Conservation (phyloP, 2,888 invertebrate genomes). For the Thalpophila matura region DNA sequence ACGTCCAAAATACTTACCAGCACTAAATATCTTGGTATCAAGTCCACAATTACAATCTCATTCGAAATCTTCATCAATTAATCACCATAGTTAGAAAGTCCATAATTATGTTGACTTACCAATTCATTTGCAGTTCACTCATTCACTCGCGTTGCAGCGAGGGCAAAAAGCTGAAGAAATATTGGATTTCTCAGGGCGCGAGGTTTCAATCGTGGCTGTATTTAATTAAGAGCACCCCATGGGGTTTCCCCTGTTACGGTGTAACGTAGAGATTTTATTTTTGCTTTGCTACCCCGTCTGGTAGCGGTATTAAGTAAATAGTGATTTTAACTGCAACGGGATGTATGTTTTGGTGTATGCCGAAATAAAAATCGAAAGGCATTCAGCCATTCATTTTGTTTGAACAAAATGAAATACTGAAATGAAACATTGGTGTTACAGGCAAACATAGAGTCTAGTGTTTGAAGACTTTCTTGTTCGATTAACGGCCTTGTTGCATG, state of each 20-base stretch:
- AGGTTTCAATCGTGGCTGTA: constrained; percentile 84
- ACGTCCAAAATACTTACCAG: too few relatives aligned
- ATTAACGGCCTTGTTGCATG: too few relatives aligned
- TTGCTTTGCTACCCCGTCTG: constrained; percentile 50
- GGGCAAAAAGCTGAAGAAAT: constrained; percentile 77
- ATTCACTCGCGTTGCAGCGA: constrained; percentile 69
- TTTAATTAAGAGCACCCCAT: constrained; percentile 85
- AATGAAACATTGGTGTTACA: too few relatives aligned
- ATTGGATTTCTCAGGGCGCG: constrained; percentile 79
- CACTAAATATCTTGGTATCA: not conserved
- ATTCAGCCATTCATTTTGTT: too few relatives aligned
- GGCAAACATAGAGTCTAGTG: too few relatives aligned
- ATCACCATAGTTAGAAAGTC: constrained; percentile 36
- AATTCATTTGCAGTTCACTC: constrained; percentile 64
- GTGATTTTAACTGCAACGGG: constrained; percentile 36
- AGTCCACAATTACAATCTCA: not conserved
- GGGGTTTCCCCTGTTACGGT: constrained; percentile 70
- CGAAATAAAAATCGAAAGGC: too few relatives aligned
- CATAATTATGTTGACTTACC: constrained; percentile 49
- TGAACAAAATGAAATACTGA: too few relatives aligned
- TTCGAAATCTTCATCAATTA: constrained; percentile 2
- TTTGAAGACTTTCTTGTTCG: too few relatives aligned
- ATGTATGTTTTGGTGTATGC: constrained; percentile 7
- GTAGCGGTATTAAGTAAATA: constrained; percentile 54
- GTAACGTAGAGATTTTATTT: constrained; percentile 73